Percentiles rank a stretch among this genome's conserved stretches.
Evolutionary conservation across 2,888 invertebrate genomes (phyloP).

Genomic region (Poecilobothrus nobilitatus): DNA sequence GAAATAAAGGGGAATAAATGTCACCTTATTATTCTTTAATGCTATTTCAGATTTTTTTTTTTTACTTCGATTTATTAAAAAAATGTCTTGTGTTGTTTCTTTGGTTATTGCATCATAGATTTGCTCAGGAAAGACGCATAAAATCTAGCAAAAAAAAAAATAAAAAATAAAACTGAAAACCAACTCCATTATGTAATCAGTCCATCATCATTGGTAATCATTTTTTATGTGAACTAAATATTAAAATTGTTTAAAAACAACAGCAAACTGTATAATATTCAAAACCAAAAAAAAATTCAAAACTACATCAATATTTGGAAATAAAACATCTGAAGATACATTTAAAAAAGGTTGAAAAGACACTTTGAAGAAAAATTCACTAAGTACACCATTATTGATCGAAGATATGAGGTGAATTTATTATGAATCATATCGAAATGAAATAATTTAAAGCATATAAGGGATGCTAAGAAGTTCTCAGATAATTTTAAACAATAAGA

Average conservation of each 20-base stretch:
- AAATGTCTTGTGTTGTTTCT: no score
- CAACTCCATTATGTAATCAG: background rate
- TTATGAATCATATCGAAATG: background rate
- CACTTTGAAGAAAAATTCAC: background rate
- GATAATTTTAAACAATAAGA: background rate
- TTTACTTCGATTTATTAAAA: background rate
- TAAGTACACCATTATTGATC: background rate
- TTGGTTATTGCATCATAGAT: background rate
- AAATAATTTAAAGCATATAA: background rate
- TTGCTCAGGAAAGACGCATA: no score
- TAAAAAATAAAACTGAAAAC: background rate
- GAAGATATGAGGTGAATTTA: background rate
- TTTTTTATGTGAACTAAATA: background rate
- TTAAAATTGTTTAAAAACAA: background rate
- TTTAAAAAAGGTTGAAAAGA: no score
- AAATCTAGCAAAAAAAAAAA: no score
- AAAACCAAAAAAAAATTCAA: background rate
- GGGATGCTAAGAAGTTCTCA: no score
- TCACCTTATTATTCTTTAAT: background rate
- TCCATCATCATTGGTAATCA: background rate
- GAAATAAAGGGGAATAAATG: background rate
- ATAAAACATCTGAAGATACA: background rate
- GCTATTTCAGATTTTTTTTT: background rate
- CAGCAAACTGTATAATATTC: background rate
- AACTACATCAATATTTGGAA: background rate